A percentile compares a stretch with the other conserved stretches of the same genome.
phyloP scores from a whole-genome alignment of 2,113 vertebrate species.

The Centropus unirufus region DNA sequence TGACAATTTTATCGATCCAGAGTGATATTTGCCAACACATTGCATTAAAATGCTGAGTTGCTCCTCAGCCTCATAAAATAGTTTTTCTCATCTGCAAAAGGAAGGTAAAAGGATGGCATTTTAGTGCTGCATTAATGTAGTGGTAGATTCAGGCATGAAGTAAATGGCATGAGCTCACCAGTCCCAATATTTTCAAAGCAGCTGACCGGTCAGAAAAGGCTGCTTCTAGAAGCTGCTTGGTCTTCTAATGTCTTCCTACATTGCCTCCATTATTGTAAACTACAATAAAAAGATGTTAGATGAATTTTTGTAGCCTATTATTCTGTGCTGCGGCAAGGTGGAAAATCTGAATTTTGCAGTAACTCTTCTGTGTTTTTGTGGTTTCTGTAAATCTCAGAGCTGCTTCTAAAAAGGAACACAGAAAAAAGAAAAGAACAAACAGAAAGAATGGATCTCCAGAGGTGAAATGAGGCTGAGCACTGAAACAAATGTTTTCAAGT shows the following conservation, averaged over 20 bases:
- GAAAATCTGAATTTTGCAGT: not conserved
- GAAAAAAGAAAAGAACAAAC: not conserved
- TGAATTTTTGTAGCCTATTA: not conserved
- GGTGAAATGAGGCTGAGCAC: not conserved
- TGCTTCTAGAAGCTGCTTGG: not conserved
- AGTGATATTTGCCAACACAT: not conserved
- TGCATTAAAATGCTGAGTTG: not conserved
- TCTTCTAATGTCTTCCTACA: not conserved
- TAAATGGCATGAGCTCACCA: not conserved
- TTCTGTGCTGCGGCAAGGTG: not conserved
- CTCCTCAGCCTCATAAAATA: slow-evolving; percentile 11
- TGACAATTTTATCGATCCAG: not conserved
- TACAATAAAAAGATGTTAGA: not conserved
- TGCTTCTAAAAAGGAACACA: not conserved
- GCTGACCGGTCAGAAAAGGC: not conserved
- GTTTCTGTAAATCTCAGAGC: not conserved
- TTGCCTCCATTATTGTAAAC: not conserved
- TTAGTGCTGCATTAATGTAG: not conserved
- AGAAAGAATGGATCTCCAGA: not conserved
- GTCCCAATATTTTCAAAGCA: not conserved
- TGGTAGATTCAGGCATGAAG: not conserved
- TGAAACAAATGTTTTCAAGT: slow-evolving; percentile 3
- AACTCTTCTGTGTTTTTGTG: not conserved
- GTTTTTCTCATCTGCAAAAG: slow-evolving; percentile 33
- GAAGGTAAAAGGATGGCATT: slow-evolving; percentile 13